Percentiles rank a stretch among this genome's conserved stretches.
phyloP scores from a whole-genome alignment of 2,113 vertebrate genomes.

The Lota lota region DNA sequence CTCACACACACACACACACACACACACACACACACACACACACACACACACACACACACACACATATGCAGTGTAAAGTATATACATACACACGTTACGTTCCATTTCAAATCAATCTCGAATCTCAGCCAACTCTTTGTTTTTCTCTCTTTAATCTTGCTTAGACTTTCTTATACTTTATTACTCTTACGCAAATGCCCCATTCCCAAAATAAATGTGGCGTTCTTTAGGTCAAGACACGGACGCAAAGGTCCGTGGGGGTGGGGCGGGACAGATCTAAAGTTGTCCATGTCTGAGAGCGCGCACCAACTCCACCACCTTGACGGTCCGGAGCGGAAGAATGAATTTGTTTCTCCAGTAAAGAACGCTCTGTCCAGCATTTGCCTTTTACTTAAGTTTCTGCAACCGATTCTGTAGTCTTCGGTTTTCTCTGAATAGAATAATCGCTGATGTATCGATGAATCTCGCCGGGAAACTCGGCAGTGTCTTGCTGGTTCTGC shows the following conservation, averaged over 20 bases:
- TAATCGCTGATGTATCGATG: slow-evolving; percentile 53
- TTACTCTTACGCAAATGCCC: too few relatives aligned
- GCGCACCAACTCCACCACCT: slow-evolving; percentile 48
- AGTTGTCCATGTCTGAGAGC: slow-evolving; percentile 55
- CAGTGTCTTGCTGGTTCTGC: slow-evolving; percentile 57
- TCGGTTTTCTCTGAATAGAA: not conserved
- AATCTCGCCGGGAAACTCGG: slow-evolving; percentile 53
- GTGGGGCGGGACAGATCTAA: slow-evolving; percentile 42
- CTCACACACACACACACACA: too few relatives aligned
- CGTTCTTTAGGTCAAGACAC: not conserved
- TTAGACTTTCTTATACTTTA: too few relatives aligned
- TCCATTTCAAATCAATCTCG: too few relatives aligned
- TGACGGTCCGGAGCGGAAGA: slow-evolving; percentile 36
- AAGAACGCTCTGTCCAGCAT: not conserved
- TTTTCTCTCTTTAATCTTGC: too few relatives aligned
- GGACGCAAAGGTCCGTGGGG: not conserved
- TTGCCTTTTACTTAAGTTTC: not conserved
- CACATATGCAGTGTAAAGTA: too few relatives aligned
- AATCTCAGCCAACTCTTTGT: too few relatives aligned
- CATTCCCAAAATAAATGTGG: not conserved
- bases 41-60: too few relatives aligned
- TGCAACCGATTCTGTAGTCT: not conserved
- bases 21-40: too few relatives aligned
- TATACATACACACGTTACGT: too few relatives aligned
- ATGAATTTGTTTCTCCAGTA: slow-evolving; percentile 11